Evolutionary conservation across 2,888 invertebrate genomes (phyloP), one percentile per base, ranked within the genome.

Genomic region (Dryomyza anilis): DNA sequence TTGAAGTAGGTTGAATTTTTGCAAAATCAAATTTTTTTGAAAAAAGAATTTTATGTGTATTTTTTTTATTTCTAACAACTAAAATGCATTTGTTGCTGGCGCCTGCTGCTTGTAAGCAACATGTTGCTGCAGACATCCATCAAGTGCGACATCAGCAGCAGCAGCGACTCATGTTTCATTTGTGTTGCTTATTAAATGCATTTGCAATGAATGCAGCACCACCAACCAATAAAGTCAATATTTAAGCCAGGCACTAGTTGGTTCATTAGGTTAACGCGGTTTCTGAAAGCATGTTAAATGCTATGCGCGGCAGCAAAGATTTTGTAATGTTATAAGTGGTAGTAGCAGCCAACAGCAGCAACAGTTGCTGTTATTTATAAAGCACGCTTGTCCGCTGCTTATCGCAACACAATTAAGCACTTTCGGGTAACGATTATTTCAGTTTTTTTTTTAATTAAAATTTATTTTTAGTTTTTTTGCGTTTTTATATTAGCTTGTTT

Each of bases 391-490:
- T 36, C 50, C 27, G 25, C n/a, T 50, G 23, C 50, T 50, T 50
- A 50, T 50, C 50, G 23, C 27, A 50, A 50, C 50, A 50, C 50
- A 50, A 50, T 50, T 50, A 50, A 50, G 23, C 50, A 50, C 67
- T 66, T 68, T 68, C 56, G 45, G 36, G 45, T 45, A 12, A 45
- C 12, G 12, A 30, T 14, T 52, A 36, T 53, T 27, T 2, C n/a
- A n/a, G 19, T 52, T 30, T 5, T 58, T 29, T 48, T 25, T 19
- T 52, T 62, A 21, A 8, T 10, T 23, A 30, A 56, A 43, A 29
- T 57, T 62, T 65, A 30, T 50, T 43, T 53, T 46, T 52, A 3
- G 16, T 25, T n/a, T 19, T 43, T 16, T 53, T 50, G 29, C 14
- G 5, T 33, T 46, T 23, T 16, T 57, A 3, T 25, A 6, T 21